Base-by-base conservation (phyloP, 2,888 invertebrate species). In the Thumatha senex region DNA sequence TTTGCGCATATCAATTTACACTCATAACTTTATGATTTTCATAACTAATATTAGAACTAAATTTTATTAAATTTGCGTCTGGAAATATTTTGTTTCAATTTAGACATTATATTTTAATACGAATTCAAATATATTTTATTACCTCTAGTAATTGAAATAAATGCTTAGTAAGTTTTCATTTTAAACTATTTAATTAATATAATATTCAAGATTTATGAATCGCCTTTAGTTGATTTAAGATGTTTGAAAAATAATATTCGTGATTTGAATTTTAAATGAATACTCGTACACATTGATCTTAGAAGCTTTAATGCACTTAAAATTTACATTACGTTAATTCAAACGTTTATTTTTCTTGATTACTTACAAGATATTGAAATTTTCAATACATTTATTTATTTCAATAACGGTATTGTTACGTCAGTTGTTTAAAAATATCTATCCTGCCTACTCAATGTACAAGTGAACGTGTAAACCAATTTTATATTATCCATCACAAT, bases 211-310 rank as follows among this genome's bases (percentile, higher is more conserved):
- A 40, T 31, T 40, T 15, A 46, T 11, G n/a, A 36, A 34, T 46
- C 35, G 46, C 42, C 42, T 48, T 18, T 18, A 46, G 35, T 35
- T 41, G 15, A 43, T 39, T 29, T 39, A 44, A 44, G 31, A 51
- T 42, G 51, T 51, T 42, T 51, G 31, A 42, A 46, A 46, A 46
- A 13, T 24, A 24, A 24, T 42, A 46, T 35, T 46, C 51, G 51
- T 51, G 51, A 51, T 35, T 30, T n/a, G 13, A 51, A 18, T 48
- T 12, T 31, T 18, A 13, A 10, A 45, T 40, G 34, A 29, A 8
- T 29, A 10, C 11, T n/a, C n/a, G n/a, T n/a, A n/a, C n/a, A 30
- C 47, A 41, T 48, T 36, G 30, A 41, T 36, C 31, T 48, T 36
- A 36, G 11, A 40, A 13, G 29, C 40, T 35, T 35, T 46, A 45